Percentiles rank a stretch among this genome's conserved stretches.
phyloP scores from a whole-genome alignment of 2,113 vertebrate species.

The Halichoeres trimaculatus region DNA sequence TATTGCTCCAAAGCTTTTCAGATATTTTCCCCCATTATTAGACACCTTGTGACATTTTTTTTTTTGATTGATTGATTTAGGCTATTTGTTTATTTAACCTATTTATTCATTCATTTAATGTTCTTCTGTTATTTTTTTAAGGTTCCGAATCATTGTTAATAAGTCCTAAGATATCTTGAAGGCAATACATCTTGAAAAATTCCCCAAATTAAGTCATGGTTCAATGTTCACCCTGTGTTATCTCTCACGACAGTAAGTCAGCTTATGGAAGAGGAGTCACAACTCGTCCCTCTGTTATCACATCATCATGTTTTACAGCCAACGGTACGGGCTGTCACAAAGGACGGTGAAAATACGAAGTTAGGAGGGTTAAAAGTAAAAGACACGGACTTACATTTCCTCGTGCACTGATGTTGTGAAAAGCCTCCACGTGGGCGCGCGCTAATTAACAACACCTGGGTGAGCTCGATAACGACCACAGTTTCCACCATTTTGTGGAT shows the following conservation, averaged over 20 bases:
- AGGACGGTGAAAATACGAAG: neutral
- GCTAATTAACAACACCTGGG: constrained; percentile 40
- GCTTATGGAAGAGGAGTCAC: neutral
- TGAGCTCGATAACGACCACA: neutral
- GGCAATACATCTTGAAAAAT: neutral
- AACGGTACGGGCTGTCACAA: neutral
- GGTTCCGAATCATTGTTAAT: no score
- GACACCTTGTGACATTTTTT: no score
- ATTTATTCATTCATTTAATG: no score
- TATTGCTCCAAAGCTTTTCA: no score
- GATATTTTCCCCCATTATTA: no score
- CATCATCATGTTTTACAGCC: neutral
- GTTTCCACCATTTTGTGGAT: neutral
- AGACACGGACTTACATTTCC: constrained; percentile 23
- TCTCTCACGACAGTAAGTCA: neutral
- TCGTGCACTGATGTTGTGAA: neutral
- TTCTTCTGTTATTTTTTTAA: no score
- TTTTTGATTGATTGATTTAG: no score
- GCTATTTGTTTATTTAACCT: no score
- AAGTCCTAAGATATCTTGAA: fast-evolving
- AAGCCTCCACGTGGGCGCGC: neutral
- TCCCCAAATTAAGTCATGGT: no score
- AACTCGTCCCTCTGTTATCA: neutral
- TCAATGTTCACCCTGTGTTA: no score
- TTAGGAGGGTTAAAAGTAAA: neutral